Evolutionary conservation across 2,888 invertebrate genomes (phyloP).

Genomic region (Lordiphosa fenestrarum): DNA sequence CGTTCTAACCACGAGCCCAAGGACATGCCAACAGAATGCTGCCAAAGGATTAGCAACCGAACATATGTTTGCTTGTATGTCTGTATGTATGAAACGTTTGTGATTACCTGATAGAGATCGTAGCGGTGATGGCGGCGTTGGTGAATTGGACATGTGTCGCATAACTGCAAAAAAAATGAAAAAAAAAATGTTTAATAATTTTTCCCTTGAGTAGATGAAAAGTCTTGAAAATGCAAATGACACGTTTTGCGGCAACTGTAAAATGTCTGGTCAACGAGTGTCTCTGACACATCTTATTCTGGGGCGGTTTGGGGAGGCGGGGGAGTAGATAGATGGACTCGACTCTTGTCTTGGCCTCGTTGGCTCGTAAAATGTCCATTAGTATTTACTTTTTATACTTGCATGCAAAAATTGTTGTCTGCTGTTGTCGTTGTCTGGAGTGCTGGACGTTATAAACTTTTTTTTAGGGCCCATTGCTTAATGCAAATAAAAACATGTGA

Average conservation of each 20-base stretch:
- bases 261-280: constrained; percentile 20
- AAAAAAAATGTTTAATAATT: constrained; percentile 26
- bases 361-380: constrained; percentile 78
- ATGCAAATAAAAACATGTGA: not conserved
- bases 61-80: constrained; percentile 9
- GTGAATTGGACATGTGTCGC: constrained; percentile 79
- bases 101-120: constrained; percentile 78
- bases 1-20: constrained; percentile 52
- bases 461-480: constrained; percentile 42
- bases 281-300: constrained; percentile 7
- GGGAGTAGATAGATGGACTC: constrained; percentile 16
- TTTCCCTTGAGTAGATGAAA: not conserved
- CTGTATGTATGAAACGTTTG: constrained; percentile 4
- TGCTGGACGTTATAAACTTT: constrained; percentile 48
- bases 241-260: constrained; percentile 47
- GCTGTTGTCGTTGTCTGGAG: constrained; percentile 26
- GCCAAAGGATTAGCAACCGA: constrained; percentile 65
- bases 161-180: constrained; percentile 71
- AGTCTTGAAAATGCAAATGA: constrained; percentile 66
- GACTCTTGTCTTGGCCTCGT: constrained; percentile 20
- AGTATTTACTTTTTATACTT: constrained; percentile 66
- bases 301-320: not conserved
- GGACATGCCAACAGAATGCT: constrained; percentile 59
- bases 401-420: constrained; percentile 65
- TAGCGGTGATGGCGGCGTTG: constrained; percentile 78